These are phyloP conservation scores for Strix uralensis DNA, from an alignment of 2,113 vertebrate species.

Conservation along the genomic window DNA sequence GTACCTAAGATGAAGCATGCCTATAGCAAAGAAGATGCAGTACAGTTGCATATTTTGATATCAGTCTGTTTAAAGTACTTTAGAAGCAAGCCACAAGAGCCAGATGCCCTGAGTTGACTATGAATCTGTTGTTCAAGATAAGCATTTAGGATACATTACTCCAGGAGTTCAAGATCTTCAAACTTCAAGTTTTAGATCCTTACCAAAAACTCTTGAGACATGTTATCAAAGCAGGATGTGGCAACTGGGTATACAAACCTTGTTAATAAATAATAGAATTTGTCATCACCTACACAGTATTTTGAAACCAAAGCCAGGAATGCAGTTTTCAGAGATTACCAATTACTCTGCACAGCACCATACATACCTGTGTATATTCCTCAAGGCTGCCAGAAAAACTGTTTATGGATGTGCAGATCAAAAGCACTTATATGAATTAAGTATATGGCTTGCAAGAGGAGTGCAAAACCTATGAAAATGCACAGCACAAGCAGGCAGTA, in stretches of 20 bases:
- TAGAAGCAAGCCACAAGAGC: neutral
- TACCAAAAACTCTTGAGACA: neutral
- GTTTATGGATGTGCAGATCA: neutral
- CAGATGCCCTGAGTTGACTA: neutral
- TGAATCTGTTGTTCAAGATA: neutral
- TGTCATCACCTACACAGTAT: neutral
- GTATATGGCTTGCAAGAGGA: neutral
- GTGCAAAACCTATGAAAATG: neutral
- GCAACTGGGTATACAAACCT: neutral
- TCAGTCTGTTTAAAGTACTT: neutral
- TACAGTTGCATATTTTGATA: neutral
- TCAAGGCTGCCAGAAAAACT: neutral
- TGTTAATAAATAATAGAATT: neutral
- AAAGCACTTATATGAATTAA: accelerated
- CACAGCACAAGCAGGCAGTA: neutral
- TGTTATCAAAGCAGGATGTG: neutral
- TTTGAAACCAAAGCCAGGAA: neutral
- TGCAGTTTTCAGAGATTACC: neutral
- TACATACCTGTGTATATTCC: neutral
- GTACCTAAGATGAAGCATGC: neutral
- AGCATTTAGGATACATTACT: neutral
- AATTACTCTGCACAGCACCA: neutral
- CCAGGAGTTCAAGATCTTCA: neutral
- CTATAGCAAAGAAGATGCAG: neutral
- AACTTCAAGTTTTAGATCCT: neutral